Base-by-base conservation (phyloP, 2,888 invertebrate species). In the Bruchidius siliquastri region DNA sequence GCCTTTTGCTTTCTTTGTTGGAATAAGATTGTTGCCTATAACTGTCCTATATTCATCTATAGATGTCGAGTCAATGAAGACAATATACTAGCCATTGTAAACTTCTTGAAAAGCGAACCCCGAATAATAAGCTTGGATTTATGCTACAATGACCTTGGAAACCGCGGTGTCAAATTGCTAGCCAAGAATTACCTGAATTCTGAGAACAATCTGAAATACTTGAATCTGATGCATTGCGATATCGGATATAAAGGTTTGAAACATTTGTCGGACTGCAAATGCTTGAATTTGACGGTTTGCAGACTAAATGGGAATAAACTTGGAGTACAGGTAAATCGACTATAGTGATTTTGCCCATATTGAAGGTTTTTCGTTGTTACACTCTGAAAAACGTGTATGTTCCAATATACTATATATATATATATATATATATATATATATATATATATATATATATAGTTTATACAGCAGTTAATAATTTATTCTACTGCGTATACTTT, bases 251-350 rank as follows among this genome's bases (percentile, higher is more conserved):
- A 79, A 32, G 90, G 90, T 10, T 73, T 81, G 72, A 74, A 76
- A 30, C 49, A 10, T 0, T 74, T 80, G 69, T 78, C 79, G 20
- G 75, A 77, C 8, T 75, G 75, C 21, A 73, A 75, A 77, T 73
- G 83, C 68, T 75, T 91, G 0, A 87, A 86, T 22, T 79, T 92
- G 0, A 87, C 87, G 79, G 88, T 87, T 74, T 81, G 92, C 0
- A 84, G 90, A 79, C 74, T 92, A 0, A 90, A 88, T 77, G 91
- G 91, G 0, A 92, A 91, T 79, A 87, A 89, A 81, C 84, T 92
- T 26, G 90, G 90, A 0, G 84, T 85, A 0, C 85, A 87, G 79
- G 88, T 88, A 81, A 75, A 66, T 49, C 2, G n/a, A 10, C 20
- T 26, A n/a, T n/a, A n/a, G n/a, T n/a, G n/a, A n/a, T n/a, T n/a